Evolutionary conservation across 2,888 invertebrate genomes (phyloP), one percentile per base, ranked within the genome.

Genomic region (Pyrochroa serraticornis): DNA sequence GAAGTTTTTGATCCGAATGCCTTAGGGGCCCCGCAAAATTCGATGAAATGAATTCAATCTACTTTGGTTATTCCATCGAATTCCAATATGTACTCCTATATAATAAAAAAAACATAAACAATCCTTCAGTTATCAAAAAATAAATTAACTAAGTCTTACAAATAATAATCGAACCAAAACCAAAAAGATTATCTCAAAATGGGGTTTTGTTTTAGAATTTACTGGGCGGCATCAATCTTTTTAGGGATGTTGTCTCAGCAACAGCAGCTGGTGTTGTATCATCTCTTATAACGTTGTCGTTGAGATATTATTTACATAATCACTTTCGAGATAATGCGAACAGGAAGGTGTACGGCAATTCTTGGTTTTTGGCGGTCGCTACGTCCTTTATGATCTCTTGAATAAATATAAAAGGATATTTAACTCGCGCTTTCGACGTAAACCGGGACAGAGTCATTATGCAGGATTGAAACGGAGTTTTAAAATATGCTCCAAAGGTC

Each of bases 21-120:
- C 57, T 54, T 10, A 34, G 48, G 50, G 57, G 45, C 47, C 34
- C 33, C 32, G 14, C 35, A 31, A 41, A 51, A 50, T 59, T 56
- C 56, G 58, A 56, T 43, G 56, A 55, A 55, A 58, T 61, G 60
- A 63, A 62, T 56, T 58, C 52, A 60, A 60, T 62, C 58, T 55
- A 50, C 60, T 44, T 44, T 41, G 41, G 42, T 49, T 54, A 22
- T 5, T 5, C 22, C 5, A 22, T 22, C 22, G 5, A 22, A 22
- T 5, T 22, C 22, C 3, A 22, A 22, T 22, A 22, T 22, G 22
- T 22, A 5, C n/a, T n/a, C 22, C 22, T 2, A 22, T 22, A 5
- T 5, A 22, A 22, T 22, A 5, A 22, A 22, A 22, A 5, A 5
- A 22, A 2, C 22, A 22, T 22, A 22, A 22, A 22, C 22, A 22